A percentile compares a stretch with the other conserved stretches of the same genome.
Conservation (phyloP, 2,888 invertebrate species). For the Drosophila pullipes region DNA sequence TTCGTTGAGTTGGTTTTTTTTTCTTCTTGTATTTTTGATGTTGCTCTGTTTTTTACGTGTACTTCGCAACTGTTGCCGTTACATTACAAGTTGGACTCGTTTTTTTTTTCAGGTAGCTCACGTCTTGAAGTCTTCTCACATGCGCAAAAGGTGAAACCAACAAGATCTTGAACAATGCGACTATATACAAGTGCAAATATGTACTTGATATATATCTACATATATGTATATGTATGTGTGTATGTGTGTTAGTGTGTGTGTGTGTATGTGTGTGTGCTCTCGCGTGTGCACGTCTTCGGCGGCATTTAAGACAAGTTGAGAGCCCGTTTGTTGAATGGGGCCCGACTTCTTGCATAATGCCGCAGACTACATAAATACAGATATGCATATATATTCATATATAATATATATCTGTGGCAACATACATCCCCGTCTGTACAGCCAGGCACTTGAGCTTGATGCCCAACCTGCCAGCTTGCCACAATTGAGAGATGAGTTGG, state of each 20-base stretch:
- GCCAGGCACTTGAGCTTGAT: slow-evolving; percentile 64
- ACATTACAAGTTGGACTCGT: slow-evolving; percentile 67
- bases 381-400: background rate
- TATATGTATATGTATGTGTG: slow-evolving; percentile 1
- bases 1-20: slow-evolving; percentile 2
- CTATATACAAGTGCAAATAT: slow-evolving; percentile 29
- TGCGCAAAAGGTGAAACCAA: slow-evolving; percentile 60
- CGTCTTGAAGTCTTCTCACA: slow-evolving; percentile 31
- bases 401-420: background rate
- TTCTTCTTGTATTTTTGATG: background rate
- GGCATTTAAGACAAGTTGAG: slow-evolving; percentile 65
- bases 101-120: slow-evolving; percentile 39
- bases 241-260: background rate
- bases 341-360: slow-evolving; percentile 76
- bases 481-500: slow-evolving; percentile 59
- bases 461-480: slow-evolving; percentile 68
- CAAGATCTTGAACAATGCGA: slow-evolving; percentile 57
- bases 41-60: slow-evolving; percentile 2
- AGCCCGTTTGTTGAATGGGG: slow-evolving; percentile 60
- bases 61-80: slow-evolving; percentile 57
- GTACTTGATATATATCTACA: slow-evolving; percentile 34
- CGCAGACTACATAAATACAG: slow-evolving; percentile 11
- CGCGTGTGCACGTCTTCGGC: slow-evolving; percentile 66
- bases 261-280: slow-evolving; percentile 36
- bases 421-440: slow-evolving; percentile 18